These are phyloP conservation scores for Platypus cylindrus DNA, from an alignment of 2,888 invertebrate genomes.

Conservation along the genomic window DNA sequence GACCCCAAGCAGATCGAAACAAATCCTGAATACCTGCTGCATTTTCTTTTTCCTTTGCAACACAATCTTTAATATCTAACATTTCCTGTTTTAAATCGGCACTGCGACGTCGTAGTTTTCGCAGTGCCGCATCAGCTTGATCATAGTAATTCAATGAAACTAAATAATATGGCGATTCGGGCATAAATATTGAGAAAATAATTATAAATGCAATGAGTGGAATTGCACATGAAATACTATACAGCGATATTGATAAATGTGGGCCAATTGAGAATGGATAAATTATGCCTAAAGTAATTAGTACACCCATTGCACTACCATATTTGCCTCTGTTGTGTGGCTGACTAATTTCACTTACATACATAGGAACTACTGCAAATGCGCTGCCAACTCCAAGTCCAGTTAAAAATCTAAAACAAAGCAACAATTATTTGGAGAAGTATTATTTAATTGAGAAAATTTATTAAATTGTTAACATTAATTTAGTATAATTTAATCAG, in stretches of 20 bases:
- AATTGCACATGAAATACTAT: slow-evolving; percentile 11
- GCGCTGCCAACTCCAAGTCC: slow-evolving; percentile 55
- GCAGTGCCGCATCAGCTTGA: slow-evolving; percentile 50
- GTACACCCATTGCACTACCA: slow-evolving; percentile 30
- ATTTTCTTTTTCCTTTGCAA: slow-evolving; percentile 9
- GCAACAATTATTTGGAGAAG: background rate
- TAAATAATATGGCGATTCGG: slow-evolving; percentile 20
- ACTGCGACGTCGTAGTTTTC: slow-evolving; percentile 28
- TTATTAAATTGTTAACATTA: too few relatives aligned
- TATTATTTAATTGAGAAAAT: slow-evolving; percentile 1
- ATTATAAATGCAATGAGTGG: slow-evolving; percentile 15
- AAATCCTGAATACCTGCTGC: slow-evolving; percentile 39
- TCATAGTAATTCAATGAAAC: slow-evolving; percentile 38
- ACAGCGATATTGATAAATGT: slow-evolving; percentile 10
- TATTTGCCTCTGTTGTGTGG: slow-evolving; percentile 64
- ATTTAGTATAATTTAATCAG: background rate
- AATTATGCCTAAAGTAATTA: slow-evolving; percentile 14
- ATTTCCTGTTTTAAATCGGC: slow-evolving; percentile 13
- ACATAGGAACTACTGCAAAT: slow-evolving; percentile 66
- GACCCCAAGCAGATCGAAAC: slow-evolving; percentile 49
- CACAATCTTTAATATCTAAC: slow-evolving; percentile 14
- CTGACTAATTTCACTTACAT: slow-evolving; percentile 73
- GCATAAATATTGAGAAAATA: slow-evolving; percentile 14
- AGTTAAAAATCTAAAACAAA: slow-evolving; percentile 33
- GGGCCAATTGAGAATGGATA: slow-evolving; percentile 17